Percentiles rank a stretch among this genome's conserved stretches.
Conservation (phyloP, 1,140 invertebrate genomes). For the Globodera ellingtonae region DNA sequence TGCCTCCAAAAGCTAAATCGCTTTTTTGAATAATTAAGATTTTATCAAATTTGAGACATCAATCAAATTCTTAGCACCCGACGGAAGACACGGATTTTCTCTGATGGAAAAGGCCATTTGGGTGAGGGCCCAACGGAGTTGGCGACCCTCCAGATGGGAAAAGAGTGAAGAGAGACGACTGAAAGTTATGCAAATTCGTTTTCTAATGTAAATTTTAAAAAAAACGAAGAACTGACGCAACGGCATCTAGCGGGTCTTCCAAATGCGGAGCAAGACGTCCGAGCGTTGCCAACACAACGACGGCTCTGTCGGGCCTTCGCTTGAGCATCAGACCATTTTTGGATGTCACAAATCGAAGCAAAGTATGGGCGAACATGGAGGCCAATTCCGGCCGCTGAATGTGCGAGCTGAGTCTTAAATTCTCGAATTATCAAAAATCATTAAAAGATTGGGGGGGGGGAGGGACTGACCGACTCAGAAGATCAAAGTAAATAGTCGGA, state of each 20-base stretch:
- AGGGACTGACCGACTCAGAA: constrained; percentile 7
- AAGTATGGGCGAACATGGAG: constrained; percentile 10
- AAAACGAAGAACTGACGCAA: constrained; percentile 8
- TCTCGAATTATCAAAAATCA: neutral
- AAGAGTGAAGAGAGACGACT: constrained; percentile 17
- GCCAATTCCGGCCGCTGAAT: constrained; percentile 19
- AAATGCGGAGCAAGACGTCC: constrained; percentile 12
- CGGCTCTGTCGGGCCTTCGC: constrained; percentile 8
- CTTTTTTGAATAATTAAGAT: neutral
- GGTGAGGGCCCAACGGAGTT: constrained; percentile 1
- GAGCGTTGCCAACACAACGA: constrained; percentile 12
- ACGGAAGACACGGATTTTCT: neutral
- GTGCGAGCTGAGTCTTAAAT: neutral
- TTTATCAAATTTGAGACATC: neutral
- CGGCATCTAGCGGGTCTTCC: constrained; percentile 13
- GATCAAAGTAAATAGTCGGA: constrained; percentile 27
- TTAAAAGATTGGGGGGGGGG: neutral
- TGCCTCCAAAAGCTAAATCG: constrained; percentile 61
- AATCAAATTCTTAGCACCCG: neutral
- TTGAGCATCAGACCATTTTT: constrained; percentile 15
- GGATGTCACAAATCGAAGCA: constrained; percentile 16
- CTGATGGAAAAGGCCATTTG: neutral
- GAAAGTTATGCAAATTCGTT: neutral
- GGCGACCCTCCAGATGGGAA: constrained; percentile 19
- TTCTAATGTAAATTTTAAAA: neutral